phyloP scores from a whole-genome alignment of 2,888 invertebrate genomes.

The Lithophane semibrunnea region DNA sequence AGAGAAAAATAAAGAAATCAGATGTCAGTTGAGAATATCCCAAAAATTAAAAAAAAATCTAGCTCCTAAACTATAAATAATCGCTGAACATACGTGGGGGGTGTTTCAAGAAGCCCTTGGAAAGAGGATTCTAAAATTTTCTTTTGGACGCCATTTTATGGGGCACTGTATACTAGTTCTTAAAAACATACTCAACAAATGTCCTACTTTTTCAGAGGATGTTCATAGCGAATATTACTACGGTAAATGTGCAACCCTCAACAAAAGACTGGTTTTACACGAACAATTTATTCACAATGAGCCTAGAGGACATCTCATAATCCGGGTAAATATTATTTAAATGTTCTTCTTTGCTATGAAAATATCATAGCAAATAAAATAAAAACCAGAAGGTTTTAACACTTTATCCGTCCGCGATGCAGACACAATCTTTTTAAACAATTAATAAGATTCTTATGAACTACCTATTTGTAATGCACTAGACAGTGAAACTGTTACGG shows the following conservation, averaged over 20 bases:
- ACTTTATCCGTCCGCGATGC: not conserved
- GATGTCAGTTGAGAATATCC: not conserved
- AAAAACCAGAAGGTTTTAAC: too few species aligned
- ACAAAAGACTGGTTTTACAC: not conserved
- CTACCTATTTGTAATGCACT: not conserved
- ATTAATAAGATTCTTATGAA: not conserved
- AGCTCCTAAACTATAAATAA: not conserved
- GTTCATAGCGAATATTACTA: slow-evolving; percentile 52
- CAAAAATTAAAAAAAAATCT: not conserved
- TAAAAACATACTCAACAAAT: not conserved
- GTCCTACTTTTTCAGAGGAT: slow-evolving; percentile 39
- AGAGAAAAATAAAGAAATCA: not conserved
- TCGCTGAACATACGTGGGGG: not conserved
- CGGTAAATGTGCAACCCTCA: slow-evolving; percentile 35
- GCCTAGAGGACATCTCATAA: slow-evolving; percentile 53
- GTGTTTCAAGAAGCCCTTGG: not conserved
- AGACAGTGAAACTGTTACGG: not conserved
- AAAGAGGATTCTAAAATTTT: not conserved
- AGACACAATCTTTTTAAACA: not conserved
- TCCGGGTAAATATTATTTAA: slow-evolving; percentile 56
- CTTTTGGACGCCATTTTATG: not conserved
- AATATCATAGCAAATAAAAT: too few species aligned
- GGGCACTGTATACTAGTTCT: not conserved
- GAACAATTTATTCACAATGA: slow-evolving; percentile 46
- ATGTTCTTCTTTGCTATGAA: not conserved